A percentile compares a stretch with the other conserved stretches of the same genome.
Conservation (phyloP, 2,797 vertebrate species). For the Rachycentron canadum region DNA sequence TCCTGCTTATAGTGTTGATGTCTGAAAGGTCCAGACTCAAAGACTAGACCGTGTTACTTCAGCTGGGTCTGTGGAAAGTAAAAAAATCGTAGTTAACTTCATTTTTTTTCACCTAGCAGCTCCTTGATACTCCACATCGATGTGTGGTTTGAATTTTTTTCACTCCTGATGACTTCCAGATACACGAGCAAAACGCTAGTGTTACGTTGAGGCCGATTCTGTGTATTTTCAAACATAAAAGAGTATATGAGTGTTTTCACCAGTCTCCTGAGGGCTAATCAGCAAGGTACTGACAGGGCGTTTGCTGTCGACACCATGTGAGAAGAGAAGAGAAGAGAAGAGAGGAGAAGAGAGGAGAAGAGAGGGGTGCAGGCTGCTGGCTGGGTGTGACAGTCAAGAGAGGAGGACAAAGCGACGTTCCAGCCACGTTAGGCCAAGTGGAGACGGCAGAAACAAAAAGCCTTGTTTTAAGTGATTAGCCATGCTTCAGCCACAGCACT, state of each 20-base stretch:
- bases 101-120: conserved; percentile 19
- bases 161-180: conserved; percentile 45
- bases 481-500: conserved; percentile 69
- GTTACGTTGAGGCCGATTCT: background rate
- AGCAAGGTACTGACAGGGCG: conserved; percentile 50
- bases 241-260: conserved; percentile 28
- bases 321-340: conserved; percentile 15
- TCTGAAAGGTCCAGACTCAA: conserved; percentile 31
- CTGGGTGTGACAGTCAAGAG: conserved; percentile 27
- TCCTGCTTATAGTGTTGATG: background rate
- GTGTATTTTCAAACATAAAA: conserved; percentile 56
- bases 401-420: conserved; percentile 54
- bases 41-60: conserved; percentile 48
- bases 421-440: conserved; percentile 62
- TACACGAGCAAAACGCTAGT: conserved; percentile 27
- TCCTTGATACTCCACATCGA: conserved; percentile 24
- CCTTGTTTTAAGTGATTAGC: conserved; percentile 74
- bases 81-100: conserved; percentile 24
- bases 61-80: conserved; percentile 50
- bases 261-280: conserved; percentile 68
- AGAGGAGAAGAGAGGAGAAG: conserved; percentile 7
- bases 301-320: conserved; percentile 43
- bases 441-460: conserved; percentile 70
- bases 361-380: conserved; percentile 34
- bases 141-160: conserved; percentile 24